Evolutionary conservation across 2,888 invertebrate species (phyloP), one percentile per base, ranked within the genome.

Genomic region (Agrotis ipsilon): DNA sequence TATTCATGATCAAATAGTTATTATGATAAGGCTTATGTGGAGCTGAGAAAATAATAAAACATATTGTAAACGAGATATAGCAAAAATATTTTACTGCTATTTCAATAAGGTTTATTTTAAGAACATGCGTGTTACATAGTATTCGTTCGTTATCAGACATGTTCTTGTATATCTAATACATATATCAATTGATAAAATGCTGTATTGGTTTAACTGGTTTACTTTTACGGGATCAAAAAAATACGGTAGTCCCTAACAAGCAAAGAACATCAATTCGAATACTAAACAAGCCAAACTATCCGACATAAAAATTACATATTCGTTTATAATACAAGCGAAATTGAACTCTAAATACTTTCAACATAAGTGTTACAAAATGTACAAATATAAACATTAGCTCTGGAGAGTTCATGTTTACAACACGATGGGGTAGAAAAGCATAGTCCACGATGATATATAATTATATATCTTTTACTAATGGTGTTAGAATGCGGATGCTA

Each of bases 331-430:
- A 78, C 61, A 86, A 78, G 75, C 68, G 64, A 81, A 72, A 79
- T 74, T 68, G 32, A 64, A 68, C 67, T 72, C 59, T 76, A 84
- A 79, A 70, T 73, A 75, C 62, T 58, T 64, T 80, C 71, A 62
- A 78, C 76, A 82, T 81, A 81, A 79, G 75, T 69, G 65, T 86
- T 84, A 88, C 86, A 86, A 83, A 88, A 87, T 89, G 77, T 88
- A 89, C 89, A 88, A 86, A 80, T 82, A 86, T 81, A 84, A 85
- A 86, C 81, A 83, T 21, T 59, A 69, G 71, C 75, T 77, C 71
- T 45, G 43, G 6, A 51, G 68, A 84, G 76, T 68, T 16, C 18
- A 54, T 72, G 62, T 68, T 74, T 67, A 83, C 55, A 60, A 66
- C 18, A 75, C 84, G 87, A 73, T 83, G 84, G 84, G 79, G 79